Base-by-base conservation (phyloP, 92 coral and sea anemone genomes). In the Phenganax marumi region DNA sequence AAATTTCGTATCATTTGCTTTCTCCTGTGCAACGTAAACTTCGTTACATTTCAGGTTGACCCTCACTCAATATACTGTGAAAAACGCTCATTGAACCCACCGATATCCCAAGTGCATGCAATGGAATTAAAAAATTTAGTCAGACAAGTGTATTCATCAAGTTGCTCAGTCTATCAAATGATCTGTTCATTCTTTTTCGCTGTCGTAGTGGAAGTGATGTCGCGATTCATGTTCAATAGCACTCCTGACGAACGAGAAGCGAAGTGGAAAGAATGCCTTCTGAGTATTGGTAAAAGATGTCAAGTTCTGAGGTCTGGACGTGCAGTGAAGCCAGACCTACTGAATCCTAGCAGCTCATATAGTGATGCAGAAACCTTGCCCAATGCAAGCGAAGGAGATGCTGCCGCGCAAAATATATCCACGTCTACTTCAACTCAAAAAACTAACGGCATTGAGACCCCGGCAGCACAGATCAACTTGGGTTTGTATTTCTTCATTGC, bases 241-340 rank as follows among this genome's bases (percentile, higher is more conserved):
- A 63, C 86, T 1, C 71, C 16, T 33, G 88, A 80, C 60, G 89
- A 60, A 43, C 82, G 77, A 60, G 86, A 65, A 58, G 83, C 74
- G 0, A 68, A 85, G 33, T 88, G 91, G 91, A 88, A 85, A 84
- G 83, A 83, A 51, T 88, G 91, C 53, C 79, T 85, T 25, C 82
- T 87, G 39, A 85, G 88, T 60, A 85, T 88, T 70, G 89, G 89
- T 13, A 87, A 88, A 81, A 70, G 84, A 64, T 88, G 91, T 85
- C 86, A 88, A 62, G 84, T 87, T 23, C 25, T 78, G 73, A 55
- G 83, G 12, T 78, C 83, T 60, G 83, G 83, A 11, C 46, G 66
- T 48, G 56, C 73, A 10, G 14, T 78, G 18, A 78, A 78, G 26
- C 71, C 46, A 21, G 83, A 78, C 26, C 73, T 63, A 3, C 68